Conservation (phyloP, 2,113 vertebrate genomes). For the Pipra filicauda region DNA sequence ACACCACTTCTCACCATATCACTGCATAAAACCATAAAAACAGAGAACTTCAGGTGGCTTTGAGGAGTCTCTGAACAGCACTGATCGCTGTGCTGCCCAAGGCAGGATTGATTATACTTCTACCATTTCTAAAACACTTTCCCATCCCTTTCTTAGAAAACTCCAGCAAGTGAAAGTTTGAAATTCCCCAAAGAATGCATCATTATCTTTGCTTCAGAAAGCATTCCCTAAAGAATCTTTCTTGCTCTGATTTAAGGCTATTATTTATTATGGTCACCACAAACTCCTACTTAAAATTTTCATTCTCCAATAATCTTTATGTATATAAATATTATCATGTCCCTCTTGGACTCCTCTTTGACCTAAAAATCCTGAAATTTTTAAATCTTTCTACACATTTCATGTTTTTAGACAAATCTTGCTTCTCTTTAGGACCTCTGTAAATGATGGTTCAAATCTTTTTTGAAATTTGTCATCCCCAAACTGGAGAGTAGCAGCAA, state of each 20-base stretch:
- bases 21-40: background rate
- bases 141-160: background rate
- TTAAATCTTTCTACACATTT: background rate
- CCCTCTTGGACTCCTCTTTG: background rate
- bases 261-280: background rate
- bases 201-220: background rate
- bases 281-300: background rate
- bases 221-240: background rate
- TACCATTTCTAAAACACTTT: background rate
- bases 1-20: background rate
- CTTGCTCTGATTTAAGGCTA: background rate
- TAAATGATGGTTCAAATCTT: background rate
- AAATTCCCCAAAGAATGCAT: background rate
- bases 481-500: background rate
- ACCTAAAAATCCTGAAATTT: background rate
- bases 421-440: background rate
- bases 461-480: background rate
- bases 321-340: background rate
- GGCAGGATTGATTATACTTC: background rate
- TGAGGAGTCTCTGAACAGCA: background rate
- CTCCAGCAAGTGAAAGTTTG: background rate
- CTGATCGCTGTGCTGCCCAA: background rate
- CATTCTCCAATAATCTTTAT: background rate
- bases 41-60: background rate
- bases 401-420: background rate